Evolutionary conservation across 2,888 invertebrate species (phyloP), one percentile per base, ranked within the genome.

Genomic region (Hydroisotoma schaefferi): DNA sequence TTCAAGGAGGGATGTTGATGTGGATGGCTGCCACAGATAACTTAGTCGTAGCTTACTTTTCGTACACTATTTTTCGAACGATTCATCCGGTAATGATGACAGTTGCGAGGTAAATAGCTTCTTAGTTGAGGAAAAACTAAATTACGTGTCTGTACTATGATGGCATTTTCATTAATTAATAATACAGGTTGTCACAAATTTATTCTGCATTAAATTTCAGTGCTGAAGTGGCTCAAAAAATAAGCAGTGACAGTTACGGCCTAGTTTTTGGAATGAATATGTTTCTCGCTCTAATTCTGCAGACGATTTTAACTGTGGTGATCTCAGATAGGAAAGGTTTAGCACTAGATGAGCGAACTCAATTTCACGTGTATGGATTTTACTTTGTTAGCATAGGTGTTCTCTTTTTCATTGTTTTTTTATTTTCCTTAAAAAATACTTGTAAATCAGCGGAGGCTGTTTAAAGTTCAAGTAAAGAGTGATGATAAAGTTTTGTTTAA

Each of bases 221-320:
- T 76, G 86, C 87, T 47, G 91, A 92, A 79, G 87, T 94, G 57
- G 94, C 94, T 0, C 84, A 87, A 63, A 81, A 85, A 67, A 81
- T 94, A 57, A 81, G 84, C 56, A 87, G 88, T 72, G 89, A 92
- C 49, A 90, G 90, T 76, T 92, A 89, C 76, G 94, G 90, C 0
- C 80, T 94, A 4, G 86, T 94, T 67, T 94, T 94, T 77, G 94
- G 94, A 2, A 82, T 92, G 68, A 94, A 93, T 77, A 92, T 88
- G 0, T 84, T 93, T 57, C 67, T 89, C 0, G 90, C 92, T 2
- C 81, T 93, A 4, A 75, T 83, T 0, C 76, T 92, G 1, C 92
- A 94, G 77, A 85, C 89, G 0, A 74, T 90, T 29, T 77, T 94
- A 38, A 94, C 92, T 0, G 73, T 83, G 0, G 75, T 86, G 15